Percentiles rank a stretch among this genome's conserved stretches.
Conservation (phyloP, 2,113 vertebrate genomes). For the Romanogobio albipinnatus region DNA sequence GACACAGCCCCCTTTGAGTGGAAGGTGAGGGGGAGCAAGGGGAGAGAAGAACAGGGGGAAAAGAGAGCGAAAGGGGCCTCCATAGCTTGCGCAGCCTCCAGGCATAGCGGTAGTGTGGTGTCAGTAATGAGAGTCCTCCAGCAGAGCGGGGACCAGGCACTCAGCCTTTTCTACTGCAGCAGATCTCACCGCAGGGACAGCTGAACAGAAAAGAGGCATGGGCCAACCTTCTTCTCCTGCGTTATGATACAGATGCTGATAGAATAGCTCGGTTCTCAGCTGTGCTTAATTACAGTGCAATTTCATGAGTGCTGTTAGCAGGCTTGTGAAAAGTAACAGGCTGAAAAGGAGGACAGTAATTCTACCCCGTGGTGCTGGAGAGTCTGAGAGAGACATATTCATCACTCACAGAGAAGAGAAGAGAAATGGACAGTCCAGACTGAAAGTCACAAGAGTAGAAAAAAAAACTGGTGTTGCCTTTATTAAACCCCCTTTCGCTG, state of each 20-base stretch:
- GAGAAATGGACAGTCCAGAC: slow-evolving; percentile 47
- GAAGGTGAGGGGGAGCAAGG: slow-evolving; percentile 28
- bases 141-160: slow-evolving; percentile 22
- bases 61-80: slow-evolving; percentile 31
- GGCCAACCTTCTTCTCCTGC: slow-evolving; percentile 27
- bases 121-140: slow-evolving; percentile 54
- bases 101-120: slow-evolving; percentile 47
- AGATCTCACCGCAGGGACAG: slow-evolving; percentile 45
- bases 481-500: slow-evolving; percentile 20
- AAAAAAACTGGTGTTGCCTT: slow-evolving; percentile 13
- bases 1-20: slow-evolving; percentile 44
- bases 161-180: slow-evolving; percentile 36
- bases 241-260: slow-evolving; percentile 42
- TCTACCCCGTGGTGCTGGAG: slow-evolving; percentile 41
- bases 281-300: slow-evolving; percentile 23
- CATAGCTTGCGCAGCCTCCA: slow-evolving; percentile 34
- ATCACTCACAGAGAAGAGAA: slow-evolving; percentile 52
- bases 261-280: not conserved
- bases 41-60: not conserved
- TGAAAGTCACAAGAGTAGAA: slow-evolving; percentile 35
- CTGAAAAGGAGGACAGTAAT: slow-evolving; percentile 11
- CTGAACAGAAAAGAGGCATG: slow-evolving; percentile 28
- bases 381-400: slow-evolving; percentile 18
- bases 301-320: not conserved
- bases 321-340: slow-evolving; percentile 33